These are phyloP conservation scores for Cynoglossus semilaevis DNA, from an alignment of 2,113 vertebrate species.

Conservation along the genomic window DNA sequence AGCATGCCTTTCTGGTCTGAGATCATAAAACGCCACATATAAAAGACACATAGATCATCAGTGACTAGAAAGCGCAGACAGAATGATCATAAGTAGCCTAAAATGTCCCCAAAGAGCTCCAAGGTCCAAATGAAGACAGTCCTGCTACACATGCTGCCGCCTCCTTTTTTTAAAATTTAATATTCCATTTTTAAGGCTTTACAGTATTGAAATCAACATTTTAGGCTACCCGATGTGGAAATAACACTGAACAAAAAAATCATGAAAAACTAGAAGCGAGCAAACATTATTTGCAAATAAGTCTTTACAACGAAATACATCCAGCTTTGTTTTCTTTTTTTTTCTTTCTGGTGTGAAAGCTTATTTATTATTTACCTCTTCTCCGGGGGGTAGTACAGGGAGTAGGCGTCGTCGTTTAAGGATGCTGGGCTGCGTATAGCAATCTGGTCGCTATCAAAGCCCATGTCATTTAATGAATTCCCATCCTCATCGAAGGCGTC, in stretches of 20 bases:
- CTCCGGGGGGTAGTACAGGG: slow-evolving; percentile 84
- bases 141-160: not conserved
- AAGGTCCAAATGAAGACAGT: not conserved
- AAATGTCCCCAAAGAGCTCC: slow-evolving; percentile 47
- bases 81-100: slow-evolving; percentile 64
- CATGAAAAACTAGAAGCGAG: slow-evolving; percentile 64
- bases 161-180: no score
- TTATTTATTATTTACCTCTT: slow-evolving; percentile 80
- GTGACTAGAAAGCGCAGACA: slow-evolving; percentile 66
- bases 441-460: slow-evolving; percentile 83
- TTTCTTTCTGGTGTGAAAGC: not conserved
- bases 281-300: slow-evolving; percentile 60
- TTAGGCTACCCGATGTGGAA: slow-evolving; percentile 63
- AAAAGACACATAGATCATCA: slow-evolving; percentile 74
- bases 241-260: slow-evolving; percentile 65
- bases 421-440: slow-evolving; percentile 85
- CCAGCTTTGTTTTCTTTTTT: not conserved
- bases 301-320: slow-evolving; percentile 36
- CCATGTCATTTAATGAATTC: slow-evolving; percentile 84
- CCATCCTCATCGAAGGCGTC: slow-evolving; percentile 90
- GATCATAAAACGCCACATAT: slow-evolving; percentile 76
- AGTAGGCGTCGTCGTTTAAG: slow-evolving; percentile 82
- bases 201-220: slow-evolving; percentile 41
- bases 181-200: not conserved
- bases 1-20: slow-evolving; percentile 85